Evolutionary conservation across 2,797 vertebrate genomes (phyloP).

Genomic region (Pempheris klunzingeri): DNA sequence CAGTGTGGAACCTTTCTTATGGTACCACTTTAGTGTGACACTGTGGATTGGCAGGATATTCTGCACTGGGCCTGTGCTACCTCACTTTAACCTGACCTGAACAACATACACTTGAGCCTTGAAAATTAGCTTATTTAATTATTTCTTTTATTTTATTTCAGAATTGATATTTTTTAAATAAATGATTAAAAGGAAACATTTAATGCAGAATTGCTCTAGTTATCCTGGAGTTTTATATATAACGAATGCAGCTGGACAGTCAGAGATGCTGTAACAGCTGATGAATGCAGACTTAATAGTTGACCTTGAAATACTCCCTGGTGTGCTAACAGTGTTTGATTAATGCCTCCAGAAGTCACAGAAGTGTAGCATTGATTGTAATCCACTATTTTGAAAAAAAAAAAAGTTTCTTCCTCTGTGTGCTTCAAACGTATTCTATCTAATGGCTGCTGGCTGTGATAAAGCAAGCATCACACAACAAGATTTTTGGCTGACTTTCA

Average conservation of each 20-base stretch:
- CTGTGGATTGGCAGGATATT: not conserved
- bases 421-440: slow-evolving; percentile 47
- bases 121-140: too few species aligned
- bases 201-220: not conserved
- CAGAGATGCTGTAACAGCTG: slow-evolving; percentile 27
- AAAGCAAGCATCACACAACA: slow-evolving; percentile 60
- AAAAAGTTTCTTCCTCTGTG: slow-evolving; percentile 37
- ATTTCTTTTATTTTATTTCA: too few species aligned
- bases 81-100: too few species aligned
- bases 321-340: slow-evolving; percentile 52
- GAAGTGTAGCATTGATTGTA: slow-evolving; percentile 55
- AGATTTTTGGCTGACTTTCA: slow-evolving; percentile 64
- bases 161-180: too few species aligned
- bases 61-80: not conserved
- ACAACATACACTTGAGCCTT: too few species aligned
- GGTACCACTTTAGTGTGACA: slow-evolving; percentile 23
- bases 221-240: slow-evolving; percentile 4
- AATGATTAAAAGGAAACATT: slow-evolving; percentile 7
- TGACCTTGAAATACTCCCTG: slow-evolving; percentile 57
- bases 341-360: slow-evolving; percentile 59
- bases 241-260: slow-evolving; percentile 34
- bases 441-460: slow-evolving; percentile 61
- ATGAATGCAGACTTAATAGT: slow-evolving; percentile 53
- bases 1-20: slow-evolving; percentile 16
- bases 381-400: slow-evolving; percentile 56